Evolutionary conservation across 2,888 invertebrate genomes (phyloP), one percentile per base, ranked within the genome.

Genomic region (Andrena dorsata): DNA sequence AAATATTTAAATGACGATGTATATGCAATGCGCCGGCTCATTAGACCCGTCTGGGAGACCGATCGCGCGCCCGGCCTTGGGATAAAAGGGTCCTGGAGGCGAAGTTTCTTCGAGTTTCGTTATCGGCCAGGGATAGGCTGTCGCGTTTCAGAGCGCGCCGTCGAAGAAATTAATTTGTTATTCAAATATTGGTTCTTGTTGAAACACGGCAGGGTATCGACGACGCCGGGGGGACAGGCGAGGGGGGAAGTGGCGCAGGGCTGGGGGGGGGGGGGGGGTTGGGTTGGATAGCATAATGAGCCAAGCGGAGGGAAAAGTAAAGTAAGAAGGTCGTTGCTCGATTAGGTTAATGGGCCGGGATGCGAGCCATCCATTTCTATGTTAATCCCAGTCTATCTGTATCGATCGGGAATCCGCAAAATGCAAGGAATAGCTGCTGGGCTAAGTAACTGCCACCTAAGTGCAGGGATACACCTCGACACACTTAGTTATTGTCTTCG

Each of bases 321-420:
- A 80, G 75, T 68, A 82, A 84, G 72, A 80, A 83, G 77, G 71
- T 61, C 53, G 51, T 51, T 41, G 61, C 74, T 82, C 90, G 90
- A 90, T 91, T 90, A 88, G 81, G 88, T 90, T 92, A 91, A 91
- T 91, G 91, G 90, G 70, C 86, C 89, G 87, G 83, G 88, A 90
- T 87, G 90, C 87, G 84, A 86, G 81, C 84, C 86, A 85, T 83
- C 89, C 85, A 91, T 91, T 91, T 91, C 89, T 90, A 91, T 91
- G 92, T 90, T 90, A 92, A 91, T 92, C 87, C 56, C 87, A 41
- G 87, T 86, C 88, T 86, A 86, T 84, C 85, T 83, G 87, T 79
- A 80, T 83, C 80, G 79, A 76, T 86, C 85, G 85, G 83, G 87
- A 90, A 85, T 89, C 84, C 76, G 78, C 84, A 76, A 85, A 88